These are phyloP conservation scores for Oithona nana DNA, from an alignment of 2,888 invertebrate genomes.

Conservation along the genomic window DNA sequence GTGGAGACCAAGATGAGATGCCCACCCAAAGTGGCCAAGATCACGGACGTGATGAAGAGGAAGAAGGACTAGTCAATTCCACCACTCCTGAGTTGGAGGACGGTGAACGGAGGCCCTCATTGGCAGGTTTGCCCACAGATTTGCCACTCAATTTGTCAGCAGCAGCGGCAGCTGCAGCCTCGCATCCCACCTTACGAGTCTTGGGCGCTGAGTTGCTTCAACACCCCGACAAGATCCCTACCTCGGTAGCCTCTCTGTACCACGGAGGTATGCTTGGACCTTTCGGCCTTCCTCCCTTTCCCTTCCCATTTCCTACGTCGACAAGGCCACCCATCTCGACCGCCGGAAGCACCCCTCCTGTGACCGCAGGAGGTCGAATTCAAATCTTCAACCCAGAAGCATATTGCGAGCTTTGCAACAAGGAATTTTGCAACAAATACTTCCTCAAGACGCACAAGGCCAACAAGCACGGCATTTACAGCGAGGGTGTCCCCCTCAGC, in stretches of 20 bases:
- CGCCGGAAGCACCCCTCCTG: conserved; percentile 15
- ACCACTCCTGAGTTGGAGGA: neutral
- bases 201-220: conserved; percentile 5
- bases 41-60: conserved; percentile 15
- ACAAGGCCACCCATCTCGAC: neutral
- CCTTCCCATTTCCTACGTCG: conserved; percentile 11
- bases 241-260: neutral
- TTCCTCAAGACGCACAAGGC: conserved; percentile 94
- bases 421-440: conserved; percentile 96
- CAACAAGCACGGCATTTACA: conserved; percentile 86
- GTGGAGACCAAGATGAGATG: conserved; percentile 3
- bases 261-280: conserved; percentile 1
- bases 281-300: conserved; percentile 8
- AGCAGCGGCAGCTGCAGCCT: neutral
- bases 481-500: conserved; percentile 28
- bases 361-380: conserved; percentile 18
- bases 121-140: neutral
- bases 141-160: neutral
- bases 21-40: conserved; percentile 18
- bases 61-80: conserved; percentile 15
- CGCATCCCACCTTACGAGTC: neutral
- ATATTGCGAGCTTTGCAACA: conserved; percentile 90
- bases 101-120: neutral
- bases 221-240: neutral
- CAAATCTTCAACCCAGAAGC: conserved; percentile 90